Evolutionary conservation across 1,140 invertebrate genomes (phyloP), one percentile per base, ranked within the genome.

Genomic region (Megathymus violae): DNA sequence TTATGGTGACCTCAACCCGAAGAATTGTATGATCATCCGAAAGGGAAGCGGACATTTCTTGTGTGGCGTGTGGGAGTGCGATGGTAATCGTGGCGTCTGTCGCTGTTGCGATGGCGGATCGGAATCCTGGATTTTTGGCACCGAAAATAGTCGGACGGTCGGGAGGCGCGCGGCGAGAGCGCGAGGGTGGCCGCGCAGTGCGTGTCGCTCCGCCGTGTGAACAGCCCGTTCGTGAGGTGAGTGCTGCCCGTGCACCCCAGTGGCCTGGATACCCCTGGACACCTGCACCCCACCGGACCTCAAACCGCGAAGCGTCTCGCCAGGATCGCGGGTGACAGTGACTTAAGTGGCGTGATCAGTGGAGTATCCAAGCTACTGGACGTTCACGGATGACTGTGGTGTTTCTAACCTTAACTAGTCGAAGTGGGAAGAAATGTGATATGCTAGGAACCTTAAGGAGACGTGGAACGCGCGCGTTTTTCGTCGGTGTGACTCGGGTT

Each of bases 181-280:
- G 60, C 74, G 77, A 78, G 84, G 79, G 80, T 81, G 78, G 75
- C 60, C 71, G 67, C 83, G 79, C 83, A 90, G 88, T 90, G 86
- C 88, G 86, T 82, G 88, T 83, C 88, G 88, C 88, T 90, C 88
- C 88, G 88, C 88, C 88, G 88, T 83, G 82, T 88, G 79, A 87
- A 89, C 78, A 86, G 82, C 88, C 80, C 85, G 87, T 80, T 84
- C 85, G 87, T 80, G 84, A 90, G 85, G 86, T 90, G 88, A 90
- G 88, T 86, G 74, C 70, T 64, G 60, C 15, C 70, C 64, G 51
- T 54, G 71, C 52, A 59, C 58, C 62, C 58, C 54, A 52, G 36
- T 38, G 64, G 70, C 68, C 73, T 79, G 81, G 80, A 81, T 80
- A 82, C 77, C 77, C 76, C 67, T 71, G 62, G 60, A 64, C 69